These are phyloP conservation scores for Pantherophis alleghaniensis DNA, from an alignment of 2,797 vertebrate genomes.

Conservation along the genomic window DNA sequence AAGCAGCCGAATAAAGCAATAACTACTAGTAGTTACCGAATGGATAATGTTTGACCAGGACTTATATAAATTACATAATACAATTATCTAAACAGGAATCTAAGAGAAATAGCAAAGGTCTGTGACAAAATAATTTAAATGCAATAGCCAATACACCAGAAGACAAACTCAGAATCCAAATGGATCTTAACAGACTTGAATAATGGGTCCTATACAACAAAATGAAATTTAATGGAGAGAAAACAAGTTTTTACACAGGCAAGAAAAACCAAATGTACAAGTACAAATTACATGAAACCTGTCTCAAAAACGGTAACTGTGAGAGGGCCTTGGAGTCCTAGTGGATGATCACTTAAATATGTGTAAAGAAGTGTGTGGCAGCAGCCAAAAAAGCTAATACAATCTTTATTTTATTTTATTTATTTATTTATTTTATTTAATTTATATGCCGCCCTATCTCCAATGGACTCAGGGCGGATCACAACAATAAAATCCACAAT, in stretches of 20 bases:
- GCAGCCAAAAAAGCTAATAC: background rate
- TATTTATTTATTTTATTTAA: too few species aligned
- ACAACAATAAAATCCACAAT: too few species aligned
- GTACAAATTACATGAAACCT: background rate
- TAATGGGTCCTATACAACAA: background rate
- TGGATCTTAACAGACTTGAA: background rate
- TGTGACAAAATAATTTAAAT: background rate
- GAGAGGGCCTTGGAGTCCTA: background rate
- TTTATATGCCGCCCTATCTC: too few species aligned
- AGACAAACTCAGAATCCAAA: background rate
- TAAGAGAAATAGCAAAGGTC: background rate
- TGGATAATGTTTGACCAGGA: background rate
- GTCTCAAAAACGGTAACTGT: background rate
- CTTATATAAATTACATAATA: background rate
- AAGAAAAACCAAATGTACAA: background rate
- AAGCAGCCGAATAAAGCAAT: background rate
- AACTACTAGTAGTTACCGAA: background rate
- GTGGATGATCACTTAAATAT: background rate
- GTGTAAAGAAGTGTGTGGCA: background rate
- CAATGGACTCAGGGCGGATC: too few species aligned
- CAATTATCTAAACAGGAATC: background rate
- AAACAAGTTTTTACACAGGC: background rate
- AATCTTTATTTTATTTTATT: background rate
- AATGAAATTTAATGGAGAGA: background rate
- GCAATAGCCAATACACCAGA: too few species aligned